Evolutionary conservation across 2,888 invertebrate species (phyloP), one percentile per base, ranked within the genome.

Genomic region (Aphidoletes aphidimyza): DNA sequence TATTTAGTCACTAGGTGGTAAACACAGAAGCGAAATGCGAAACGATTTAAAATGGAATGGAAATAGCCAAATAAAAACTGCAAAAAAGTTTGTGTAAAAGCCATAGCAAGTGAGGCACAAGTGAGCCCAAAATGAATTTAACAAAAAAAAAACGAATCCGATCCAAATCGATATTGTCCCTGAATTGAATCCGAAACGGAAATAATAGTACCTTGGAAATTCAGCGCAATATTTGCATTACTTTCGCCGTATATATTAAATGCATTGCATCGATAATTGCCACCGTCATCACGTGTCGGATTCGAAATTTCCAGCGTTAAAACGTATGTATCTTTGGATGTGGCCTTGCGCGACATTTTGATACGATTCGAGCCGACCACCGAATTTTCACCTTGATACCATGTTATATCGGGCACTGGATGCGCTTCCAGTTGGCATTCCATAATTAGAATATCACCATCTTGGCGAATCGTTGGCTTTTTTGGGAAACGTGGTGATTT

Each of bases 211-310:
- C 98, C 98, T 96, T 98, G 97, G 93, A 99, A 98, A 92, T 99
- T 99, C 89, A 99, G 95, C 89, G 98, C 97, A 92, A 99, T 99
- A 92, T 99, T 99, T 88, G 99, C 99, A 93, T 99, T 99, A 92
- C 98, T 98, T 93, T 99, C 99, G 91, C 99, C 99, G 91, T 95
- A 95, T 91, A 95, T 94, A 93, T 99, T 99, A 92, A 98, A 96
- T 88, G 99, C 99, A 91, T 98, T 98, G 93, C 99, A 99, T 89
- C 98, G 95, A 93, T 99, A 99, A 91, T 97, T 97, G 88, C 99
- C 99, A 88, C 98, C 99, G 91, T 99, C 99, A 89, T 96, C 95
- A 89, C 95, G 95, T 87, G 96, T 96, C 85, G 99, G 99, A 91
- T 97, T 97, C 90, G 95, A 94, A 89, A 98, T 97, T 92, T 97